These are phyloP conservation scores for Chionis minor DNA, from an alignment of 2,113 vertebrate genomes.

Conservation along the genomic window DNA sequence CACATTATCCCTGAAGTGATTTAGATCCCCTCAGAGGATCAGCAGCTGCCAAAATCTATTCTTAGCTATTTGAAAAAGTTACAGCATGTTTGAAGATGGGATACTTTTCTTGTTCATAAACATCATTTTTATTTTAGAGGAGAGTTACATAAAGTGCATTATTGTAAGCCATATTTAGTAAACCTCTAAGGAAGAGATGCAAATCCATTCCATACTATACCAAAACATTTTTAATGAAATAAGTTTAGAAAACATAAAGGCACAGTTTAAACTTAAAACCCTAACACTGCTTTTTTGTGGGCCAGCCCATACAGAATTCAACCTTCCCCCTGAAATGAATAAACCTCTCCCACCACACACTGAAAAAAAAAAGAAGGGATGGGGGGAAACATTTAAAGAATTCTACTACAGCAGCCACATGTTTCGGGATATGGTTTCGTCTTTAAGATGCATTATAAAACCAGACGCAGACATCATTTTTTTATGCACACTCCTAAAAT, in stretches of 20 bases:
- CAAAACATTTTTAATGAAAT: not conserved
- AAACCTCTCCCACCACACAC: not conserved
- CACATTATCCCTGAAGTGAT: not conserved
- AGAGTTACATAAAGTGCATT: not conserved
- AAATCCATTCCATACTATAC: not conserved
- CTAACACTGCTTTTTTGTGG: not conserved
- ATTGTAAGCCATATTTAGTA: not conserved
- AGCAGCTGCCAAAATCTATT: conserved; percentile 39
- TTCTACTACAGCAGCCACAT: not conserved
- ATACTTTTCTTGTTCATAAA: not conserved
- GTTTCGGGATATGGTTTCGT: not conserved
- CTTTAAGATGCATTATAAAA: not conserved
- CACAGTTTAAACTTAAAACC: not conserved
- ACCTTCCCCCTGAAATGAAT: not conserved
- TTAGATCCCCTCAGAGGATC: not conserved
- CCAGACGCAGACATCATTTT: not conserved
- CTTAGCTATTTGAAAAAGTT: conserved; percentile 12
- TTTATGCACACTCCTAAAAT: not conserved
- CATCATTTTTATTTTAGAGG: not conserved
- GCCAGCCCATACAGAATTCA: not conserved
- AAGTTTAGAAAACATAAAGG: not conserved
- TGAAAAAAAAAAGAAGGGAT: accelerated
- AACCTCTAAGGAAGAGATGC: not conserved
- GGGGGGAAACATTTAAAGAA: not conserved
- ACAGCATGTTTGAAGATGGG: not conserved